Evolutionary conservation across 1,140 invertebrate genomes (phyloP).

Genomic region (Trachymyrmex cornetzi): DNA sequence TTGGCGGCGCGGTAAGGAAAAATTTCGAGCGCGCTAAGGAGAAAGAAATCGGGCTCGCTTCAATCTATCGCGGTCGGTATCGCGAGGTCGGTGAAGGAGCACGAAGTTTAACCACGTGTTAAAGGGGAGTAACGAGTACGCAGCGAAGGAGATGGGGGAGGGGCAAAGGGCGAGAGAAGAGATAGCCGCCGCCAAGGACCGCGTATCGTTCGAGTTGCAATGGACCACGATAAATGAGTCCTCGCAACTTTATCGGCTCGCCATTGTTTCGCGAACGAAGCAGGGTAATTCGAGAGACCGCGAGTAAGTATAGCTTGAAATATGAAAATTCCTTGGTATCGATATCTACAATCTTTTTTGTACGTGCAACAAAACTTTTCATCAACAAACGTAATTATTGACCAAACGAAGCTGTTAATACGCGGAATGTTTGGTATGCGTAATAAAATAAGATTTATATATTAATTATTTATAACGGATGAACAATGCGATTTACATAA

Average conservation of each 20-base stretch:
- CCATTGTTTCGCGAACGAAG: constrained; percentile 67
- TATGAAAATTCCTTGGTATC: constrained; percentile 32
- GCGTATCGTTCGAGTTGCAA: constrained; percentile 60
- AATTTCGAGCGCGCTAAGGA: constrained; percentile 30
- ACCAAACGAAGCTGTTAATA: neutral
- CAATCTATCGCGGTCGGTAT: constrained; percentile 72
- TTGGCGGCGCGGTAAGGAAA: constrained; percentile 71
- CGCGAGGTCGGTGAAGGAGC: constrained; percentile 55
- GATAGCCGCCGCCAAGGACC: neutral
- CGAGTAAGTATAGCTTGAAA: constrained; percentile 22
- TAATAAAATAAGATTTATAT: neutral
- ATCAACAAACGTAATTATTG: neutral
- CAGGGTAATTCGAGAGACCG: constrained; percentile 66
- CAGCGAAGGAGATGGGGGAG: constrained; percentile 8
- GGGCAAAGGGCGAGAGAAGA: constrained; percentile 17
- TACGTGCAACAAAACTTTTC: neutral
- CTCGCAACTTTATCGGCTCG: constrained; percentile 60
- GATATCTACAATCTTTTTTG: neutral
- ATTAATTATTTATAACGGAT: neutral
- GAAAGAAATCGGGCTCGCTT: constrained; percentile 28
- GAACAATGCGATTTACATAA: neutral
- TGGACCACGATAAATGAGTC: constrained; percentile 71
- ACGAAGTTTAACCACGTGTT: constrained; percentile 63
- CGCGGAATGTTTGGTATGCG: neutral
- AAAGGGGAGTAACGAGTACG: constrained; percentile 69